Conservation (phyloP, 2,113 vertebrate genomes). For the Oncorhynchus kisutch region DNA sequence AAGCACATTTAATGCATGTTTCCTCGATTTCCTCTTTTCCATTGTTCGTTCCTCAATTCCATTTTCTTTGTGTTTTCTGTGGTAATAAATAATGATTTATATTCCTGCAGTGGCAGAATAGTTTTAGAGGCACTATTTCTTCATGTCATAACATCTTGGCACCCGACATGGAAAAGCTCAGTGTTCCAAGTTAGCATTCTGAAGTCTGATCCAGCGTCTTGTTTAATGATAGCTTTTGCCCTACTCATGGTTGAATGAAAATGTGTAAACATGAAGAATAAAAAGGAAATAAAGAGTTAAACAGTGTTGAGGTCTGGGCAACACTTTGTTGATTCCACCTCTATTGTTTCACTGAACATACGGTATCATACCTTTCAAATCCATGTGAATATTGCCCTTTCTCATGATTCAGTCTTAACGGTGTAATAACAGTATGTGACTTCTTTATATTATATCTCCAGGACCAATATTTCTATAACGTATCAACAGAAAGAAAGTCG, state of each 20-base stretch:
- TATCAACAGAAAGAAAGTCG: no score
- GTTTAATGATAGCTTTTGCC: conserved; percentile 34
- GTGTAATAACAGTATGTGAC: no score
- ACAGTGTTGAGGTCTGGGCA: background rate
- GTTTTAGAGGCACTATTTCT: conserved; percentile 20
- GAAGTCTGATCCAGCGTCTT: conserved; percentile 11
- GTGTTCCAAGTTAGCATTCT: background rate
- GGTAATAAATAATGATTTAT: conserved; percentile 27
- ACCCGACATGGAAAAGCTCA: background rate
- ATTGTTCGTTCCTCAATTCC: no score
- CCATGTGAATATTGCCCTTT: no score
- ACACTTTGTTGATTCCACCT: background rate
- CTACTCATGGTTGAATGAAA: conserved; percentile 7
- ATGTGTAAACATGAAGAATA: background rate
- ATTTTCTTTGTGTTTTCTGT: background rate
- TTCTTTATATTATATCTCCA: conserved; percentile 29
- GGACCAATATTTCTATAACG: conserved; percentile 54
- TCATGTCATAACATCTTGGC: conserved; percentile 15
- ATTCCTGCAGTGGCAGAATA: conserved; percentile 7
- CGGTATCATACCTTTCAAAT: no score
- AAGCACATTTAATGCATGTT: background rate
- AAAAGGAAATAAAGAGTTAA: background rate
- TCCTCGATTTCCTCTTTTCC: background rate
- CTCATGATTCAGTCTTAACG: no score
- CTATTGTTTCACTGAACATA: background rate